A percentile compares a stretch with the other conserved stretches of the same genome.
These are phyloP conservation scores for Chironomus tepperi DNA, from an alignment of 1,140 invertebrate species.

Conservation along the genomic window DNA sequence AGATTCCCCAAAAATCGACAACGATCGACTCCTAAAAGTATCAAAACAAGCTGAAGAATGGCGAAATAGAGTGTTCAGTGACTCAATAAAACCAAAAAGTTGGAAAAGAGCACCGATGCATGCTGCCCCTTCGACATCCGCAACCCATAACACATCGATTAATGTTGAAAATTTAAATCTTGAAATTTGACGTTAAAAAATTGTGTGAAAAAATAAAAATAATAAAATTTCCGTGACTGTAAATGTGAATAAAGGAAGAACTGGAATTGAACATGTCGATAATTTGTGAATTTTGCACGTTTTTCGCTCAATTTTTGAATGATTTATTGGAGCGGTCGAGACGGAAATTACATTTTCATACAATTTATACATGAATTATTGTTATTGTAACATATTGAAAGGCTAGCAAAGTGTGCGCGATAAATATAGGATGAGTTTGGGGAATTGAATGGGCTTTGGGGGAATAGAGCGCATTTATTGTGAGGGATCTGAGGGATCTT, in stretches of 20 bases:
- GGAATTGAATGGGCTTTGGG: too few relatives aligned
- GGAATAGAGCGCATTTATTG: too few relatives aligned
- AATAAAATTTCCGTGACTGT: too few relatives aligned
- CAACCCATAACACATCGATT: not conserved
- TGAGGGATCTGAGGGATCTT: too few relatives aligned
- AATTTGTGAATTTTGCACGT: not conserved
- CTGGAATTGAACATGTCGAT: too few relatives aligned
- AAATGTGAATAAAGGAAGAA: not conserved
- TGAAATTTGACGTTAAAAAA: not conserved
- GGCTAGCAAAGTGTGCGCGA: not conserved
- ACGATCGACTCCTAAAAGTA: not conserved
- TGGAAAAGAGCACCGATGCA: not conserved
- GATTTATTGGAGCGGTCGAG: not conserved
- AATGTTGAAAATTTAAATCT: constrained; percentile 9
- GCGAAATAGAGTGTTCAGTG: not conserved
- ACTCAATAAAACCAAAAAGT: not conserved
- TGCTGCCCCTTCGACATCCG: not conserved
- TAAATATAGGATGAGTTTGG: not conserved
- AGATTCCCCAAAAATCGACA: not conserved
- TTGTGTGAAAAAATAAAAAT: not conserved
- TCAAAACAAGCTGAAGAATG: not conserved
- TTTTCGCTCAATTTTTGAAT: not conserved
- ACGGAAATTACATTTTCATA: constrained; percentile 14
- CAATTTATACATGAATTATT: not conserved
- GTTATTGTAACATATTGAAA: not conserved